Evolutionary conservation across 2,888 invertebrate species (phyloP).

Genomic region (Iphiclides podalirius): DNA sequence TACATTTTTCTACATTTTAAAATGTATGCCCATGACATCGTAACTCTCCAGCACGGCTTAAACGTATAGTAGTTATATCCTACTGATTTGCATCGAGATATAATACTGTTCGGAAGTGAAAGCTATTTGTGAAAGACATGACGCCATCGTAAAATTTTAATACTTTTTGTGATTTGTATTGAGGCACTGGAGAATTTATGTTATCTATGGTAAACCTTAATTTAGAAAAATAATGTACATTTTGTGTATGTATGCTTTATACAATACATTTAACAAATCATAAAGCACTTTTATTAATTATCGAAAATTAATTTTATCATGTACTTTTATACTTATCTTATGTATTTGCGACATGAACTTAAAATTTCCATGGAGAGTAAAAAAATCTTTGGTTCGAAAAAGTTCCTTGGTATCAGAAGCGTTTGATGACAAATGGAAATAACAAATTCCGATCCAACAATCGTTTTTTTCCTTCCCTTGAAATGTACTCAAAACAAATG

Average conservation of each 20-base stretch:
- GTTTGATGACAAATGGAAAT: too few relatives aligned
- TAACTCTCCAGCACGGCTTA: constrained; percentile 39
- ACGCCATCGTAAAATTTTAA: constrained; percentile 35
- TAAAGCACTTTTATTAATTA: too few relatives aligned
- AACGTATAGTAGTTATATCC: constrained; percentile 27
- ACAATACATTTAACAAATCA: constrained; percentile 1
- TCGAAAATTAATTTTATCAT: too few relatives aligned
- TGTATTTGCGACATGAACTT: too few relatives aligned
- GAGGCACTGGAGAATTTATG: constrained; percentile 18
- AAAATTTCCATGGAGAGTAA: too few relatives aligned
- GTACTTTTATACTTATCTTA: too few relatives aligned
- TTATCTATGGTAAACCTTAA: neutral
- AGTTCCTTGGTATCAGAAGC: too few relatives aligned
- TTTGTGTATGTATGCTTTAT: neutral
- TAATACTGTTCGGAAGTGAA: constrained; percentile 41
- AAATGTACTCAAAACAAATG: too few relatives aligned
- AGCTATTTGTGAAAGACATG: constrained; percentile 24
- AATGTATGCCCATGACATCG: constrained; percentile 31
- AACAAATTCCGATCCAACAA: too few relatives aligned
- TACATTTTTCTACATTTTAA: neutral
- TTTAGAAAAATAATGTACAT: neutral
- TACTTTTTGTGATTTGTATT: constrained; percentile 37
- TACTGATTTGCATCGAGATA: constrained; percentile 50
- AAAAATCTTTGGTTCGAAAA: too few relatives aligned
- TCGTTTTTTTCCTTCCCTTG: too few relatives aligned